Evolutionary conservation across 1,140 invertebrate species (phyloP).

Genomic region (Lepidurus apus): DNA sequence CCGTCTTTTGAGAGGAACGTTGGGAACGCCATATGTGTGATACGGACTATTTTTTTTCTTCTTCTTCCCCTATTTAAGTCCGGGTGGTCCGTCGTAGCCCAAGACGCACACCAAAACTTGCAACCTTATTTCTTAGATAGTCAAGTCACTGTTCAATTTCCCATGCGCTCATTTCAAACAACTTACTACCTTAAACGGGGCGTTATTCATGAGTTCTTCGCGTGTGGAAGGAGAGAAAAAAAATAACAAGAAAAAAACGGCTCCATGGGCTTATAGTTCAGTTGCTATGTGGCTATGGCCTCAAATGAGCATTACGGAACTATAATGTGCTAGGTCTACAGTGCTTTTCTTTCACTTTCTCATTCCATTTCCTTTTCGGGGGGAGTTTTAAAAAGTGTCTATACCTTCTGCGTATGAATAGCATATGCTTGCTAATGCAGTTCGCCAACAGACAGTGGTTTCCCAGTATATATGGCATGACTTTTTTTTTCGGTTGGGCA

Average conservation of each 20-base stretch:
- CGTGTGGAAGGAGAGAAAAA: neutral
- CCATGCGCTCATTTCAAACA: neutral
- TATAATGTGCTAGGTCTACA: neutral
- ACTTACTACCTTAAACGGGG: slow-evolving; percentile 18
- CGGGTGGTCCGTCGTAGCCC: neutral
- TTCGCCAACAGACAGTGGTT: neutral
- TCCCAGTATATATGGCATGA: neutral
- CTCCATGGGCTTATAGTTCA: neutral
- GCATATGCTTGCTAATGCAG: neutral
- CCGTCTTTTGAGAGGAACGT: too few species aligned
- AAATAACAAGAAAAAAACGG: neutral
- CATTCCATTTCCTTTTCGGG: neutral
- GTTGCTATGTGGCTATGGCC: neutral
- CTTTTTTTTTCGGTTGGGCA: neutral
- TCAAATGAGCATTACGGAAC: neutral
- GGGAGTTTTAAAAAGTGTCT: neutral
- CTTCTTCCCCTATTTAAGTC: neutral
- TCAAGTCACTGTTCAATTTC: neutral
- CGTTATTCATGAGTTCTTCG: slow-evolving; percentile 7
- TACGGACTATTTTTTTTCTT: neutral
- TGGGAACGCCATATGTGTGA: slow-evolving; percentile 5
- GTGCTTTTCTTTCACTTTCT: too few species aligned
- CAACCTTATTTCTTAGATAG: neutral
- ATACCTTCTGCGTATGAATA: neutral
- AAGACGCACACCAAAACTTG: neutral